A percentile compares a stretch with the other conserved stretches of the same genome.
Evolutionary conservation across 2,888 invertebrate species (phyloP).

Genomic region (Drosophila suboccidentalis): DNA sequence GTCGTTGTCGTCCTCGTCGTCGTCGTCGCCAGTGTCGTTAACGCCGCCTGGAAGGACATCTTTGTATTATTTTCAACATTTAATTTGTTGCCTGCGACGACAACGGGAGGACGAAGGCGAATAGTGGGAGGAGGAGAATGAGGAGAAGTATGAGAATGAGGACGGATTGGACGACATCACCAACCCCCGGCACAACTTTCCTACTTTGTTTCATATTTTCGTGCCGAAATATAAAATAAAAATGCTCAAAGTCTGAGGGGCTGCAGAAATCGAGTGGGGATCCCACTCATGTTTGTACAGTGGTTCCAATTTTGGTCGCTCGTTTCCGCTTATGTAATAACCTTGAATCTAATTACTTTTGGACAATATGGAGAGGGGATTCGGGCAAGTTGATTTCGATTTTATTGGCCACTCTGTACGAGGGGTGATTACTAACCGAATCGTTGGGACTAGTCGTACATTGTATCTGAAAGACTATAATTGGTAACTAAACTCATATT

Average conservation of each 20-base stretch:
- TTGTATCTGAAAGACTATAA: slow-evolving; percentile 37
- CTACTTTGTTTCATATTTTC: slow-evolving; percentile 74
- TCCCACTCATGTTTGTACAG: background rate
- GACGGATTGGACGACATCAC: slow-evolving; percentile 51
- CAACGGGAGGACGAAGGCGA: slow-evolving; percentile 26
- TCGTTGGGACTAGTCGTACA: background rate
- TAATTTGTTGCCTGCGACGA: slow-evolving; percentile 78
- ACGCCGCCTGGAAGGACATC: slow-evolving; percentile 74
- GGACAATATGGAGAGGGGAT: slow-evolving; percentile 66
- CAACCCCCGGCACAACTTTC: slow-evolving; percentile 31
- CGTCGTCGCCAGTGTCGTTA: slow-evolving; percentile 29
- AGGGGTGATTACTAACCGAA: background rate
- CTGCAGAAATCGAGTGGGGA: background rate
- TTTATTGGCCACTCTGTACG: slow-evolving; percentile 30
- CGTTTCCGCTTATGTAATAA: slow-evolving; percentile 78
- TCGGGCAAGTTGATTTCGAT: slow-evolving; percentile 34
- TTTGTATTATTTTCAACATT: slow-evolving; percentile 81
- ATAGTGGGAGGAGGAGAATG: background rate
- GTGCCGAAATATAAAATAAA: slow-evolving; percentile 68
- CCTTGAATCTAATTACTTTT: slow-evolving; percentile 83
- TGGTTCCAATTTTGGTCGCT: slow-evolving; percentile 54
- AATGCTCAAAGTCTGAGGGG: slow-evolving; percentile 22
- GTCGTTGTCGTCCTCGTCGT: too few relatives aligned
- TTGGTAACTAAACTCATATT: slow-evolving; percentile 22
- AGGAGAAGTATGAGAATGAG: slow-evolving; percentile 13